Evolutionary conservation across 2,113 vertebrate genomes (phyloP).

Genomic region (Platichthys flesus): DNA sequence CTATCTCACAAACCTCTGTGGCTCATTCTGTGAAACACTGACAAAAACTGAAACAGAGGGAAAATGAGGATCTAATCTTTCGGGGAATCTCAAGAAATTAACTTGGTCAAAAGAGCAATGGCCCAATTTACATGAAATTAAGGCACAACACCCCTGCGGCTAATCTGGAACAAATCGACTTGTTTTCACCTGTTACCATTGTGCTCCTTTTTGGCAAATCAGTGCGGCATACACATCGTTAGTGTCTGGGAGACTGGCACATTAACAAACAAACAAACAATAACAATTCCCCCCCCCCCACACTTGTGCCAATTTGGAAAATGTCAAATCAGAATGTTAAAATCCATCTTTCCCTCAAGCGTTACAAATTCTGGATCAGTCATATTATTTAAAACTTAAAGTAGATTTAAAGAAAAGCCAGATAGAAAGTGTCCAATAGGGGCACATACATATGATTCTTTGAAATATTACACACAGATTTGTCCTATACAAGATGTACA

Average conservation of each 20-base stretch:
- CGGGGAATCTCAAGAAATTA: constrained; percentile 26
- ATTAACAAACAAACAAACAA: constrained; percentile 29
- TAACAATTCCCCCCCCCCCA: constrained; percentile 4
- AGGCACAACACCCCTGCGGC: constrained; percentile 19
- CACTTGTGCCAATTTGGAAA: constrained; percentile 29
- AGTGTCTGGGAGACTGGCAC: constrained; percentile 10
- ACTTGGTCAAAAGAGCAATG: constrained; percentile 36
- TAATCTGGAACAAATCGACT: constrained; percentile 28
- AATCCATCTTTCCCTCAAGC: neutral
- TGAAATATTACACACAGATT: neutral
- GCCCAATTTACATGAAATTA: constrained; percentile 48
- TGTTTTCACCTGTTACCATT: constrained; percentile 41
- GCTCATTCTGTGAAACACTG: constrained; percentile 27
- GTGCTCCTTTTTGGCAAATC: constrained; percentile 16
- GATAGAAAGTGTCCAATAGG: neutral
- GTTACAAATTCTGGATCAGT: constrained; percentile 7
- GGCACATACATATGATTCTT: neutral
- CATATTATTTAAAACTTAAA: neutral
- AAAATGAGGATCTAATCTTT: constrained; percentile 44
- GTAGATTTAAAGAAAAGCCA: neutral
- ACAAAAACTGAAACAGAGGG: neutral
- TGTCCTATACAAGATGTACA: neutral
- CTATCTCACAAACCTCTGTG: constrained; percentile 4
- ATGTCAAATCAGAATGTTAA: constrained; percentile 32
- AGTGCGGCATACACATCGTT: constrained; percentile 8